These are phyloP conservation scores for Ceyx erithaca DNA, from an alignment of 2,797 vertebrate genomes.

Conservation along the genomic window DNA sequence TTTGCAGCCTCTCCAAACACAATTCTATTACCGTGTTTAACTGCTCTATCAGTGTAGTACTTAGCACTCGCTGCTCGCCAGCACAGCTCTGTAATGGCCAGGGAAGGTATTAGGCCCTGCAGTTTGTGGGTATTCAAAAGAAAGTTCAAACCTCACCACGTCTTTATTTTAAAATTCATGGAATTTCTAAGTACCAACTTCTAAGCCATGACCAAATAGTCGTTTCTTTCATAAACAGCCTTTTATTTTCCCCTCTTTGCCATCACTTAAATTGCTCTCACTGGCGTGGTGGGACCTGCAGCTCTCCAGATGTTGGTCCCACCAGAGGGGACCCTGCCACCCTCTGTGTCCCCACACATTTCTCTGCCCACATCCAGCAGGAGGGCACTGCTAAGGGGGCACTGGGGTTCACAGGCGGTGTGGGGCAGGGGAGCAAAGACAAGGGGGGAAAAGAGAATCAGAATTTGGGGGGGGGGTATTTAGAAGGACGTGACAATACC, in stretches of 20 bases:
- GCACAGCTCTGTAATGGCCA: conserved; percentile 45
- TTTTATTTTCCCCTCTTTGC: not conserved
- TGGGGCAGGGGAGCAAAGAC: not conserved
- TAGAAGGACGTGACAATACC: not conserved
- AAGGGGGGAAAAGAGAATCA: not conserved
- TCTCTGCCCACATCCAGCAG: not conserved
- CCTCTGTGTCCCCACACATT: not conserved
- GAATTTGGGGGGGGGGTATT: not conserved
- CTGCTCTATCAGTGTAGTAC: conserved; percentile 56
- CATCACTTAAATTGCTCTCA: not conserved
- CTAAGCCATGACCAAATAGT: conserved; percentile 34
- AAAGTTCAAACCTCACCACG: conserved; percentile 33
- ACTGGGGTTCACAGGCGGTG: accelerated
- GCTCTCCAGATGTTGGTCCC: not conserved
- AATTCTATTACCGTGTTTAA: conserved; percentile 49
- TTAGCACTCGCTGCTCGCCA: conserved; percentile 1
- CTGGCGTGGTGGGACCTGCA: not conserved
- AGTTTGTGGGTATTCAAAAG: conserved; percentile 22
- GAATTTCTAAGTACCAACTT: conserved; percentile 69
- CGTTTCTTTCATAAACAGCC: conserved; percentile 14
- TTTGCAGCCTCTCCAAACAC: conserved; percentile 62
- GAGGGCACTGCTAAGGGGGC: accelerated
- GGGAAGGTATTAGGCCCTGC: conserved; percentile 29
- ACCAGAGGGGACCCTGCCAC: accelerated
- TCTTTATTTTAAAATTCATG: conserved; percentile 73